These are phyloP conservation scores for Hypomecis atomaria DNA, from an alignment of 2,888 invertebrate genomes.

Conservation along the genomic window DNA sequence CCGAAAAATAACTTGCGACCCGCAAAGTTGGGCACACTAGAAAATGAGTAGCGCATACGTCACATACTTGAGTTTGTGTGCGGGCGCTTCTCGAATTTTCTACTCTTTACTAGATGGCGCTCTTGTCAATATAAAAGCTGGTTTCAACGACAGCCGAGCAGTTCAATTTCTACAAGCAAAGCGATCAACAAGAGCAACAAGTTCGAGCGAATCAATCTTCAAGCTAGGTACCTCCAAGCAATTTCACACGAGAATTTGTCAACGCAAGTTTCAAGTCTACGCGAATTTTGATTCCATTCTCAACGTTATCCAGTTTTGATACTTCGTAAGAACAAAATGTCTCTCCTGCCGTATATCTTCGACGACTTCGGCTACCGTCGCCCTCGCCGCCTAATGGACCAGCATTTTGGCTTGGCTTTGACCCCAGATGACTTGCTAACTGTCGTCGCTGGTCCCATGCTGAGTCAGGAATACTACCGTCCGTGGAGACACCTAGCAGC, in stretches of 20 bases:
- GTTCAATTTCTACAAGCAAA: slow-evolving; percentile 25
- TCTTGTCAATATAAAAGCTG: slow-evolving; percentile 30
- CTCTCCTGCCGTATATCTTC: slow-evolving; percentile 76
- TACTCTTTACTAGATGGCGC: slow-evolving; percentile 38
- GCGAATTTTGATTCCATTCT: neutral
- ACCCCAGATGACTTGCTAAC: slow-evolving; percentile 78
- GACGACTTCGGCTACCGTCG: slow-evolving; percentile 41
- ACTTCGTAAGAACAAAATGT: slow-evolving; percentile 62
- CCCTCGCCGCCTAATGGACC: slow-evolving; percentile 77
- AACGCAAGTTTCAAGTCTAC: neutral
- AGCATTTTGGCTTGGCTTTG: slow-evolving; percentile 81
- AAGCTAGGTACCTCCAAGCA: slow-evolving; percentile 2
- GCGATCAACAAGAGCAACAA: neutral
- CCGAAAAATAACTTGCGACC: neutral
- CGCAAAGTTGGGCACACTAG: slow-evolving; percentile 9
- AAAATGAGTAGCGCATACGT: slow-evolving; percentile 8
- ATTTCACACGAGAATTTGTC: neutral
- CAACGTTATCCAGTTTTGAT: too few species aligned
- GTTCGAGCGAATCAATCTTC: slow-evolving; percentile 10
- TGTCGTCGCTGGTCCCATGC: slow-evolving; percentile 48
- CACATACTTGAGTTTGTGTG: slow-evolving; percentile 6
- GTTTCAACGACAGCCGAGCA: neutral
- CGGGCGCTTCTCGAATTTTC: slow-evolving; percentile 21
- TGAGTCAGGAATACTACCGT: slow-evolving; percentile 68
- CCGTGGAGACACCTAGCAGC: slow-evolving; percentile 77